Conservation (phyloP, 2,797 vertebrate species). For the Malurus leucopterus region DNA sequence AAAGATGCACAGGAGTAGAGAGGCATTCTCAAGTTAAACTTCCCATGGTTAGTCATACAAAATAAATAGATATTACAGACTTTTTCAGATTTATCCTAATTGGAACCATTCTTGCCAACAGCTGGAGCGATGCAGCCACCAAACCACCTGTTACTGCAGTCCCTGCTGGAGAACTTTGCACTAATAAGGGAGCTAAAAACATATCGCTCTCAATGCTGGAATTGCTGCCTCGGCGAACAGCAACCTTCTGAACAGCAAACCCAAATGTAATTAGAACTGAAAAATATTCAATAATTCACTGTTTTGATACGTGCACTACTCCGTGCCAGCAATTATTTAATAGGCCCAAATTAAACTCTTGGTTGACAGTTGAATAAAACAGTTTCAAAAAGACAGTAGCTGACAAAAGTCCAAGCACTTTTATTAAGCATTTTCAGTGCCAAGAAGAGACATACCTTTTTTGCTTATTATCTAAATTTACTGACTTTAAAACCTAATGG, state of each 20-base stretch:
- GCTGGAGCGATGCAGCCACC: background rate
- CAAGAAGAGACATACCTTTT: constrained; percentile 43
- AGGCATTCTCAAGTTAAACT: background rate
- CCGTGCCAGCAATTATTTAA: constrained; percentile 38
- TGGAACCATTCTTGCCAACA: background rate
- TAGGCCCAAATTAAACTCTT: constrained; percentile 37
- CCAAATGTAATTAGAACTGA: constrained; percentile 36
- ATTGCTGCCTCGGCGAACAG: background rate
- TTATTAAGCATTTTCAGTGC: constrained; percentile 38
- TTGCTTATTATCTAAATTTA: constrained; percentile 49
- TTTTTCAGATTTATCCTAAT: background rate
- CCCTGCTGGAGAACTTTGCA: background rate
- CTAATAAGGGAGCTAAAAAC: background rate
- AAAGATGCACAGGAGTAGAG: background rate
- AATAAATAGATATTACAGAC: background rate
- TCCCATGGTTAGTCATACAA: background rate
- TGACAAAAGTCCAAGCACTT: constrained; percentile 22
- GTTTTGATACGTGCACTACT: background rate
- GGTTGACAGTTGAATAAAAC: constrained; percentile 38
- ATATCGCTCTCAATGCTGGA: background rate
- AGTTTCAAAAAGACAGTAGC: constrained; percentile 25
- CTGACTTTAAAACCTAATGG: constrained; percentile 40
- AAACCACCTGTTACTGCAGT: background rate
- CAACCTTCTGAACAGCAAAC: background rate
- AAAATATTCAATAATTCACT: constrained; percentile 47